Percentiles rank a stretch among this genome's conserved stretches.
Conservation (phyloP, 2,113 vertebrate species). For the Callipepla squamata region DNA sequence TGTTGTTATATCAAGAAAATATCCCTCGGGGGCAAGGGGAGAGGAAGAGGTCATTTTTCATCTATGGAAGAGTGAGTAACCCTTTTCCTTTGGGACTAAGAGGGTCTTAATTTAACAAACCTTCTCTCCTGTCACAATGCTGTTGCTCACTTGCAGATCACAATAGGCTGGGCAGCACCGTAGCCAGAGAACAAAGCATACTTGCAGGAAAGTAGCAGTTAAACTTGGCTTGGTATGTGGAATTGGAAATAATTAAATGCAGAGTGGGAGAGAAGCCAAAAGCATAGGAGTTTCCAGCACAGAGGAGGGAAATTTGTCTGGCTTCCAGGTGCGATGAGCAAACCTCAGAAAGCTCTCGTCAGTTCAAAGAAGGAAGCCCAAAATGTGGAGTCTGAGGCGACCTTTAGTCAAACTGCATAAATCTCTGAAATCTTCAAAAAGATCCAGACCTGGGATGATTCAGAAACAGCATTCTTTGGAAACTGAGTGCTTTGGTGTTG, state of each 20-base stretch:
- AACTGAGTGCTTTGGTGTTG: background rate
- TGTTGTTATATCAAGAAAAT: conserved; percentile 47
- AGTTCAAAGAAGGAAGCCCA: conserved; percentile 28
- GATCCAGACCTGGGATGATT: background rate
- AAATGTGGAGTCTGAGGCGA: background rate
- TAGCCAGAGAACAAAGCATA: background rate
- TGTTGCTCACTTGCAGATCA: conserved; percentile 48
- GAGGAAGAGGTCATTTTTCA: conserved; percentile 59
- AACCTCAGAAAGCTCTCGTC: background rate
- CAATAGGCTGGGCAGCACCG: background rate
- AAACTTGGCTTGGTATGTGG: conserved; percentile 23
- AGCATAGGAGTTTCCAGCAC: conserved; percentile 47
- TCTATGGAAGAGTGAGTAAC: conserved; percentile 61
- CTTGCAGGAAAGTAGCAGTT: conserved; percentile 47
- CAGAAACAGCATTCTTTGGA: background rate
- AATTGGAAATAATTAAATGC: conserved; percentile 67
- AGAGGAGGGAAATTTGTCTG: conserved; percentile 62
- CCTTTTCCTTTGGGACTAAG: conserved; percentile 47
- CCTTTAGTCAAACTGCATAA: background rate
- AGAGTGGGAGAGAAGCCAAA: conserved; percentile 56
- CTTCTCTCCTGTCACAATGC: background rate
- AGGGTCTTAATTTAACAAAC: conserved; percentile 55
- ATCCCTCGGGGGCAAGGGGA: conserved; percentile 44
- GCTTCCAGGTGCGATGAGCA: conserved; percentile 60
- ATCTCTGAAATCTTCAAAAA: background rate